Evolutionary conservation across 1,140 invertebrate species (phyloP).

Genomic region (Melitaea cinxia): DNA sequence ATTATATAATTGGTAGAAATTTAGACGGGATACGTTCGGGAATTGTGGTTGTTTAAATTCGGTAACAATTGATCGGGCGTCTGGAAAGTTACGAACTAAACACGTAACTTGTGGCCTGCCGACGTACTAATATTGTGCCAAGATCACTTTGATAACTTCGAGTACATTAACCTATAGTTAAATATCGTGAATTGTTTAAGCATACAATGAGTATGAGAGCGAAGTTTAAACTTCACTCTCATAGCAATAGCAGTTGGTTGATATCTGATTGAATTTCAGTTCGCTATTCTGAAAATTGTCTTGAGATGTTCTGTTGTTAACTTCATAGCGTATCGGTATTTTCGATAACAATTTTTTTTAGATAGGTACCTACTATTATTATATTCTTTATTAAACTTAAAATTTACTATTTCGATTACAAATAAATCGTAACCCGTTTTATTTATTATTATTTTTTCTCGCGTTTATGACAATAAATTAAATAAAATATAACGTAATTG

Average conservation of each 20-base stretch:
- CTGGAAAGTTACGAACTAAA: slow-evolving; percentile 66
- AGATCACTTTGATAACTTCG: slow-evolving; percentile 48
- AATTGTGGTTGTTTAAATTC: slow-evolving; percentile 48
- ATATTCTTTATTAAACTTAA: too few species aligned
- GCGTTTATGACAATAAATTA: too few species aligned
- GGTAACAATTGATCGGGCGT: slow-evolving; percentile 54
- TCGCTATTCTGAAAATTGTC: not conserved
- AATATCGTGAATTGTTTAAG: slow-evolving; percentile 37
- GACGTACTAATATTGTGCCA: slow-evolving; percentile 59
- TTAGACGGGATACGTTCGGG: slow-evolving; percentile 40
- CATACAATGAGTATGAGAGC: slow-evolving; percentile 24
- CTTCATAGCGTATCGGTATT: not conserved
- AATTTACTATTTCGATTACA: too few species aligned
- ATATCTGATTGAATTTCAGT: slow-evolving; percentile 32
- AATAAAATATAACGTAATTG: not conserved
- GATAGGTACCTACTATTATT: too few species aligned
- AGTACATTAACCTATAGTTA: slow-evolving; percentile 38
- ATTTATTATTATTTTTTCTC: too few species aligned
- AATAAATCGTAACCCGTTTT: too few species aligned
- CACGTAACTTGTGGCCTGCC: slow-evolving; percentile 53
- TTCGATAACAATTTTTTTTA: not conserved
- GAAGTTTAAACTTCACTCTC: slow-evolving; percentile 34
- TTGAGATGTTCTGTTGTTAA: not conserved
- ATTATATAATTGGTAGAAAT: slow-evolving; percentile 45
- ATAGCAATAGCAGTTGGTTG: slow-evolving; percentile 21